Evolutionary conservation across 2,113 vertebrate species (phyloP).

Genomic region (Xerus inauris): DNA sequence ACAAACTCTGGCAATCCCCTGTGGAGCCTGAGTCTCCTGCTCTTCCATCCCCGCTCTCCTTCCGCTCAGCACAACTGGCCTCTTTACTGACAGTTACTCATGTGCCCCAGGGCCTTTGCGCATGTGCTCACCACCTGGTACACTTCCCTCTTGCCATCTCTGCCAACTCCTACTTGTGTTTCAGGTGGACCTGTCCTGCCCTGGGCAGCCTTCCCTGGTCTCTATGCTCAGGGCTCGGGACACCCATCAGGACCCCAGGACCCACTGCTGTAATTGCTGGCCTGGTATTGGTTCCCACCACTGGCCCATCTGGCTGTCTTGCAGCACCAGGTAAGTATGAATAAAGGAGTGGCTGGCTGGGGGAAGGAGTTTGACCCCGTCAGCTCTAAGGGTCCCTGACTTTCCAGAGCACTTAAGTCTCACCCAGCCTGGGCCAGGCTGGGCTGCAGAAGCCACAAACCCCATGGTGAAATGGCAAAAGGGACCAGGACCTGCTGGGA

Average conservation of each 20-base stretch:
- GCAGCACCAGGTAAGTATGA: too few species aligned
- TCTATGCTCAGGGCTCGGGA: too few species aligned
- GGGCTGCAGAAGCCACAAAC: too few species aligned
- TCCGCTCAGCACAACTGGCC: background rate
- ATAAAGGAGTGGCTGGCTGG: too few species aligned
- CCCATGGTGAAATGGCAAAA: too few species aligned
- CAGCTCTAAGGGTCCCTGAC: too few species aligned
- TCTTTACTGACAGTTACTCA: background rate
- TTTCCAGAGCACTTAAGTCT: too few species aligned
- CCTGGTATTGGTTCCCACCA: background rate
- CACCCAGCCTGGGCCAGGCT: too few species aligned
- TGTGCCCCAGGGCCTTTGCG: background rate
- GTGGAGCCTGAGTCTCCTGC: background rate
- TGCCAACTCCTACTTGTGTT: background rate
- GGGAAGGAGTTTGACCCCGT: too few species aligned
- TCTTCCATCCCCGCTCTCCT: background rate
- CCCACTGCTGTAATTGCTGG: background rate
- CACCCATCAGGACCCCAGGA: background rate
- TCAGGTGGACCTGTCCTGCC: background rate
- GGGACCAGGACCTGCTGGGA: too few species aligned
- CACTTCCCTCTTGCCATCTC: background rate
- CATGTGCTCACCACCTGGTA: rapidly evolving
- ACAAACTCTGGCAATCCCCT: background rate
- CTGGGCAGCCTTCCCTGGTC: background rate
- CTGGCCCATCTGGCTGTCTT: background rate